Evolutionary conservation across 37 sponge, comb jelly and placozoan species (phyloP).

Genomic region (Oscarella lobularis): DNA sequence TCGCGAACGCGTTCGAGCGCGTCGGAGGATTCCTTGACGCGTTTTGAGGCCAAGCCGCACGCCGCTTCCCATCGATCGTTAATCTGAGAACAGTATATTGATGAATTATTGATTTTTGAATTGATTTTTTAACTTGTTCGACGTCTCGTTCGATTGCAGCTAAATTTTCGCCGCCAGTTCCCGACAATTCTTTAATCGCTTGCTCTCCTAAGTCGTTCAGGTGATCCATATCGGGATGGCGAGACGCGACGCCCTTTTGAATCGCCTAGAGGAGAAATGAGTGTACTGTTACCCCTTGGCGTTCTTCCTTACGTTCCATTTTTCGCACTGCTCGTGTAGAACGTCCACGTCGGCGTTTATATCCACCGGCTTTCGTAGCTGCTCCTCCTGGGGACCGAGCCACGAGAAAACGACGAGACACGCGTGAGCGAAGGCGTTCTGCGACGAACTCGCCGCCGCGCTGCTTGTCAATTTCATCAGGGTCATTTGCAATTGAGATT

Average conservation of each 20-base stretch:
- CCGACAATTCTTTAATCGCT: background rate
- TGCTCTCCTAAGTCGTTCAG: constrained; percentile 1
- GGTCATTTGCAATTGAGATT: background rate
- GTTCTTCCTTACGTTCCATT: background rate
- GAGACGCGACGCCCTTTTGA: background rate
- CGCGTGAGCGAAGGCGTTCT: background rate
- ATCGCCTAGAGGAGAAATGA: background rate
- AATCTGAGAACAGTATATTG: no score
- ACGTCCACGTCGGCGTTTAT: background rate
- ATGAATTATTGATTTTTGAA: no score
- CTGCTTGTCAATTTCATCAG: background rate
- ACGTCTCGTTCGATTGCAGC: background rate
- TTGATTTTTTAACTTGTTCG: no score
- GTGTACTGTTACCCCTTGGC: no score
- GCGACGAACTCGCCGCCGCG: background rate
- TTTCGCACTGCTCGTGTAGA: background rate
- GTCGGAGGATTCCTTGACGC: background rate
- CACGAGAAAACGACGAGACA: background rate
- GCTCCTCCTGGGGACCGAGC: background rate
- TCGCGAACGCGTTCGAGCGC: background rate
- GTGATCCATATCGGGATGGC: background rate
- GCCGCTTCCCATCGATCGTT: background rate
- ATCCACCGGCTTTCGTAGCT: background rate
- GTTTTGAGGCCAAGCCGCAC: background rate
- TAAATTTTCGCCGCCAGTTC: background rate